phyloP scores from a whole-genome alignment of 35 echinoderm and acorn worm species.

The Eucidaris tribuloides region DNA sequence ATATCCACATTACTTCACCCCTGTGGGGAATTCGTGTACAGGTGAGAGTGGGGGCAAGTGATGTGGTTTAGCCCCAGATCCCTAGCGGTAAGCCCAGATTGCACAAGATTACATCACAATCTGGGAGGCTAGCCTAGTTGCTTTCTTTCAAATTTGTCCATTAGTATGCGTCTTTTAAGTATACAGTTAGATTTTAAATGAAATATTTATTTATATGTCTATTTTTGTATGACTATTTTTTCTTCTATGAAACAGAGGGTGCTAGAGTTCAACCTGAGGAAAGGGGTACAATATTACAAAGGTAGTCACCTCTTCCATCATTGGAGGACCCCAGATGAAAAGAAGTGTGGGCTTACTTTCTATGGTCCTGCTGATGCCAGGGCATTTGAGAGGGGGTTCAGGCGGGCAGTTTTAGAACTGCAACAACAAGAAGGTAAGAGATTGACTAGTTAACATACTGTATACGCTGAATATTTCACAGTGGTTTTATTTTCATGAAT shows the following conservation, averaged over 20 bases:
- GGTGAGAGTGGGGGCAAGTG: too few species aligned
- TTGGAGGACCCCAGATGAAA: constrained; percentile 86
- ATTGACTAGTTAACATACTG: too few species aligned
- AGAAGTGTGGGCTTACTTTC: constrained; percentile 90
- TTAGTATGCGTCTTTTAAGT: background rate
- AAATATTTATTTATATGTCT: background rate
- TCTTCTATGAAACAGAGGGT: constrained; percentile 68
- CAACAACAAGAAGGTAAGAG: constrained; percentile 84
- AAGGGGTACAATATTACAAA: constrained; percentile 80
- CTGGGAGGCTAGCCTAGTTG: too few species aligned
- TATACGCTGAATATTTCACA: too few species aligned
- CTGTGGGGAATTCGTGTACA: too few species aligned
- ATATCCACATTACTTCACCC: too few species aligned
- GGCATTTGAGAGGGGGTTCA: constrained; percentile 82
- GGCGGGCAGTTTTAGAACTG: constrained; percentile 72
- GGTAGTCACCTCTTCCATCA: constrained; percentile 83
- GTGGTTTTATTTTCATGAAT: too few species aligned
- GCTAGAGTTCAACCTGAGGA: constrained; percentile 64
- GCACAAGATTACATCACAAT: too few species aligned
- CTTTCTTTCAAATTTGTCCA: too few species aligned
- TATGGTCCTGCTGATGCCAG: constrained; percentile 81
- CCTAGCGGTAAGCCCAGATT: too few species aligned
- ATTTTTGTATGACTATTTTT: background rate
- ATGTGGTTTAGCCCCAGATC: too few species aligned
- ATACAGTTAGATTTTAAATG: too few species aligned